Evolutionary conservation across 2,888 invertebrate species (phyloP).

Genomic region (Tyria jacobaeae): DNA sequence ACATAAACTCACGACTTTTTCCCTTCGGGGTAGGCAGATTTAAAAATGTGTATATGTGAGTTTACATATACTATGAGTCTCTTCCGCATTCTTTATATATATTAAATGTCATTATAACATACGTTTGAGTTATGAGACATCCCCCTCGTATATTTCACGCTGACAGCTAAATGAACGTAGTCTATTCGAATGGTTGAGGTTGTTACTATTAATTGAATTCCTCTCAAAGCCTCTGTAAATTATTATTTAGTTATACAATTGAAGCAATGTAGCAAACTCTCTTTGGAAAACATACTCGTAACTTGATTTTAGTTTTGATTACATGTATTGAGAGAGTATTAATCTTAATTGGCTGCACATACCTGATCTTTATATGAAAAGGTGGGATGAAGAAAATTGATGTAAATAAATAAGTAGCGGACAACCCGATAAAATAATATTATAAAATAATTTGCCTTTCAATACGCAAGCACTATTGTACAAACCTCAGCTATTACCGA

Average conservation of each 20-base stretch:
- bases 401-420: too few relatives aligned
- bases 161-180: conserved; percentile 48
- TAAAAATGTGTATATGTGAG: too few relatives aligned
- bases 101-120: conserved; percentile 41
- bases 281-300: conserved; percentile 19
- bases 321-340: not conserved
- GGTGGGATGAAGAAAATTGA: not conserved
- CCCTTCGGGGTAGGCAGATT: too few relatives aligned
- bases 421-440: too few relatives aligned
- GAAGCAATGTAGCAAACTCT: conserved; percentile 4
- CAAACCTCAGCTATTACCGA: too few relatives aligned
- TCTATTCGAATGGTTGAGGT: conserved; percentile 49
- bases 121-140: conserved; percentile 57
- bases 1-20: too few relatives aligned
- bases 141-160: conserved; percentile 51
- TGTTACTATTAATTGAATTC: conserved; percentile 52
- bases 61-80: not conserved
- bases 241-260: conserved; percentile 37
- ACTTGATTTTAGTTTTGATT: conserved; percentile 1
- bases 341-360: not conserved
- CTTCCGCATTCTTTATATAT: conserved; percentile 25
- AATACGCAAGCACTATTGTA: too few relatives aligned
- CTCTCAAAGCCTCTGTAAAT: conserved; percentile 38
- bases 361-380: not conserved
- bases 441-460: too few relatives aligned